A percentile compares a stretch with the other conserved stretches of the same genome.
Evolutionary conservation across 2,113 vertebrate genomes (phyloP).

Genomic region (Tragelaphus strepsiceros): DNA sequence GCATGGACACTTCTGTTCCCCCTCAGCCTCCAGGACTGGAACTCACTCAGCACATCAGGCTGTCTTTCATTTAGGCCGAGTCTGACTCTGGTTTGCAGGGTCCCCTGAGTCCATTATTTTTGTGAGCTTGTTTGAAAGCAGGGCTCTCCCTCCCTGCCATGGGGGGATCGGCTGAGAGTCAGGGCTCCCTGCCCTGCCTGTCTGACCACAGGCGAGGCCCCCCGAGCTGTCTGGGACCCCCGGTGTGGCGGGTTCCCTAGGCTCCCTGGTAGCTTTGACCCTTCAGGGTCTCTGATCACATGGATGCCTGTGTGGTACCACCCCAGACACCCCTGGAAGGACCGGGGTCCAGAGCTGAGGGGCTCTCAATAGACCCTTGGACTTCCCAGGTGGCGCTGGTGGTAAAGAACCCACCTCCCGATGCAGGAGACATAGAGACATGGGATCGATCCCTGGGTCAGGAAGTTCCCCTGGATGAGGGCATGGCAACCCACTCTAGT

Average conservation of each 20-base stretch:
- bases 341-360: background rate
- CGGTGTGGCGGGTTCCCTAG: background rate
- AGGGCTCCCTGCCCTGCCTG: background rate
- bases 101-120: background rate
- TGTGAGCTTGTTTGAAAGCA: background rate
- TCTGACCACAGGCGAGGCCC: background rate
- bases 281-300: background rate
- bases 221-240: background rate
- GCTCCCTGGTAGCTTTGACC: background rate
- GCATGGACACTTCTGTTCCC: rapidly evolving
- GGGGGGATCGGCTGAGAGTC: background rate
- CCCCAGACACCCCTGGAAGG: background rate
- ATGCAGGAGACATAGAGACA: background rate
- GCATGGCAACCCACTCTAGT: background rate
- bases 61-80: background rate
- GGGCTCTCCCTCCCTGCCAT: background rate
- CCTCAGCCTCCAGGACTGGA: background rate
- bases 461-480: background rate
- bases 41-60: background rate
- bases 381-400: background rate
- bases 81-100: background rate
- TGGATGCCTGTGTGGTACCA: background rate
- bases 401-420: background rate
- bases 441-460: background rate
- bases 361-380: background rate